phyloP scores from a whole-genome alignment of 2,113 vertebrate species.

The Clarias macrocephalus region DNA sequence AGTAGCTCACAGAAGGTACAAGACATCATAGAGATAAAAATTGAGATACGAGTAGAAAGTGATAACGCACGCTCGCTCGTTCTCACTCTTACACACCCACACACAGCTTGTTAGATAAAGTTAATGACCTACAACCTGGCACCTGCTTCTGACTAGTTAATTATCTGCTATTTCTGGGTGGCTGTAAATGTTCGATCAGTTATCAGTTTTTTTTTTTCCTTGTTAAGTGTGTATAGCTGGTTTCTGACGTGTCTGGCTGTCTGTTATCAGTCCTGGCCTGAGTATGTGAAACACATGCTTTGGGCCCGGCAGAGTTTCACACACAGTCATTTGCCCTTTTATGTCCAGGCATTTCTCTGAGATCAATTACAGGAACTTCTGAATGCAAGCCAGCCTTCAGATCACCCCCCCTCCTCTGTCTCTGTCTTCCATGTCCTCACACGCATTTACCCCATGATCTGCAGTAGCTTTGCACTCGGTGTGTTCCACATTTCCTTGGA shows the following conservation, averaged over 20 bases:
- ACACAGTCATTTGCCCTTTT: conserved; percentile 9
- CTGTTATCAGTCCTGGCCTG: conserved; percentile 1
- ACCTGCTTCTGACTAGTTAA: not conserved
- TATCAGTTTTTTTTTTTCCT: not conserved
- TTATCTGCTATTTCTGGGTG: not conserved
- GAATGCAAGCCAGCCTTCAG: not conserved
- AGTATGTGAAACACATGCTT: conserved; percentile 19
- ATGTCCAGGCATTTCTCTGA: conserved; percentile 29
- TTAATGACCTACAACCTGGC: not conserved
- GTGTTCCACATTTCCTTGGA: not conserved
- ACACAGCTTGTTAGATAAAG: not conserved
- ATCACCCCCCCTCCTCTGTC: not conserved
- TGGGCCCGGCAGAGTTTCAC: not conserved
- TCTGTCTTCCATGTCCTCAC: not conserved
- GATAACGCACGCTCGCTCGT: not conserved
- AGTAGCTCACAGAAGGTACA: not conserved
- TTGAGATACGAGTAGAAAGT: not conserved
- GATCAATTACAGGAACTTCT: conserved; percentile 23
- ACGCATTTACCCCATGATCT: not conserved
- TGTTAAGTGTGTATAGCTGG: not conserved
- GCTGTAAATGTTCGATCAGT: conserved; percentile 23
- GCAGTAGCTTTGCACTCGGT: not conserved
- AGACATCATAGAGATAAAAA: not conserved
- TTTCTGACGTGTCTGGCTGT: not conserved
- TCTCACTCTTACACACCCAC: too few relatives aligned